A percentile compares a stretch with the other conserved stretches of the same genome.
These are phyloP conservation scores for Anisognathus igniventris DNA, from an alignment of 2,797 vertebrate species.

Conservation along the genomic window DNA sequence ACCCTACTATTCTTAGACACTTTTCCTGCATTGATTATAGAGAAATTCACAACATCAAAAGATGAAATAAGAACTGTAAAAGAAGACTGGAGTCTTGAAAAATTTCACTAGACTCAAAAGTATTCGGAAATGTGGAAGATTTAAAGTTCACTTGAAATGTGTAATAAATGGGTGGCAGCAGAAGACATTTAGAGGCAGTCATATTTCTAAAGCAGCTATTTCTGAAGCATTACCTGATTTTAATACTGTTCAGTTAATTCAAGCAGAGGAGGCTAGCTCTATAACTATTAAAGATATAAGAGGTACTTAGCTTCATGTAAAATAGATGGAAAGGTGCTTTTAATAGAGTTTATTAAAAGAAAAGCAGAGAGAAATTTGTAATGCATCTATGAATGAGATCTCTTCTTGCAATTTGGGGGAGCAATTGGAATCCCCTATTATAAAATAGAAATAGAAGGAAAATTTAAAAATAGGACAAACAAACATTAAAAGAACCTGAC, in stretches of 20 bases:
- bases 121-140: background rate
- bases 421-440: background rate
- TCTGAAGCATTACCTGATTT: slow-evolving; percentile 27
- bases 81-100: background rate
- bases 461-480: background rate
- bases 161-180: background rate
- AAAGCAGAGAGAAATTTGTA: background rate
- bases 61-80: background rate
- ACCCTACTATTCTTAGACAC: background rate
- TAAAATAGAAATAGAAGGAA: background rate
- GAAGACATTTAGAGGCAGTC: background rate
- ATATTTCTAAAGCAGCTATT: slow-evolving; percentile 29
- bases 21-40: background rate
- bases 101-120: background rate
- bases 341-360: slow-evolving; percentile 33
- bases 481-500: background rate
- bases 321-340: slow-evolving; percentile 21
- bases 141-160: background rate
- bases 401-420: background rate
- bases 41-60: background rate
- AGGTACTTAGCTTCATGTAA: background rate
- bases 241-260: slow-evolving; percentile 25
- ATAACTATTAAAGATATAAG: slow-evolving; percentile 4
- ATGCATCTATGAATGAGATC: background rate
- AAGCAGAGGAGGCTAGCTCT: background rate